Base-by-base conservation (phyloP, 2,888 invertebrate genomes). In the Epinotia nisella region DNA sequence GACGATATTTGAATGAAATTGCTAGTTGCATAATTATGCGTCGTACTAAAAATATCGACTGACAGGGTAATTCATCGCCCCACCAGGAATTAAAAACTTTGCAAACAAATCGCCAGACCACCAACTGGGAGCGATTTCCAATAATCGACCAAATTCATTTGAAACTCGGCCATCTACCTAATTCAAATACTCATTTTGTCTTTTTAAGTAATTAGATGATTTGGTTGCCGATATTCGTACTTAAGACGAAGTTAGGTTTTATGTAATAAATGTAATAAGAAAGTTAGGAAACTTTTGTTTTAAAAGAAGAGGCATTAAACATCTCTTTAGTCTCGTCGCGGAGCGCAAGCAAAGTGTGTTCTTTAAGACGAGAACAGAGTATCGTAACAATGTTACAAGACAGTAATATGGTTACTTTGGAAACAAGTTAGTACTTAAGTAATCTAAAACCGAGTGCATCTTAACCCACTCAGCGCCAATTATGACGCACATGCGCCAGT, bases 101-200 rank as follows among this genome's bases (percentile, higher is more conserved):
- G 70, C 75, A 78, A 83, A 81, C 80, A 83, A 83, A 83, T 83
- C 76, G 78, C 67, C 76, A 35, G 77, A 77, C 76, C 78, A 79
- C 73, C 79, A 76, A 56, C 75, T 76, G 78, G 75, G 72, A 78
- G 80, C 80, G 76, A 81, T 82, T 81, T 79, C 80, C 81, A 81
- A 83, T 83, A 83, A 83, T 84, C 78, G 81, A 78, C 76, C 74
- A 76, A 81, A 82, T 83, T 81, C 80, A 80, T 84, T 81, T 77
- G 76, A 79, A 82, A 79, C 80, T 73, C 53, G 61, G 74, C 76
- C 75, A 70, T 75, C 78, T 76, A 75, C 78, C 74, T 79, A 78
- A 75, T 60, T 69, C 75, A 66, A 78, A 76, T 70, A 72, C 69
- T 73, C 76, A 75, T 76, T 78, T 75, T 62, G 74, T 74, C 76